These are phyloP conservation scores for Indicator indicator DNA, from an alignment of 2,113 vertebrate genomes.

Conservation along the genomic window DNA sequence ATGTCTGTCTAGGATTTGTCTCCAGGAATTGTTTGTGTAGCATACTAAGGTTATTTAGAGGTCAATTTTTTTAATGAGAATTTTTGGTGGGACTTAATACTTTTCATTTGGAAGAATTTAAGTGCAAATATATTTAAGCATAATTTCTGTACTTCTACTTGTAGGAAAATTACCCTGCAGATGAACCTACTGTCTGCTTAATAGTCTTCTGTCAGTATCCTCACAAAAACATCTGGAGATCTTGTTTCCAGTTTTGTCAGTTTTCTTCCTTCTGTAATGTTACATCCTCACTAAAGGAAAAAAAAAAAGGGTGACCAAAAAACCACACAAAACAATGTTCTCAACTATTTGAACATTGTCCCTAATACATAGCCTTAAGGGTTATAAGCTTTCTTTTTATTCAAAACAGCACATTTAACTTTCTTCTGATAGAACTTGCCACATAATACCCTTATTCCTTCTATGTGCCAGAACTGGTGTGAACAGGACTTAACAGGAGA, in stretches of 20 bases:
- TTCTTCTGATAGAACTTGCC: not conserved
- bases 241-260: not conserved
- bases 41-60: not conserved
- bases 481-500: not conserved
- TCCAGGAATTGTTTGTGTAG: not conserved
- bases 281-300: not conserved
- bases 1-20: not conserved
- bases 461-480: not conserved
- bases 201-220: not conserved
- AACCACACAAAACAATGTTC: not conserved
- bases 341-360: not conserved
- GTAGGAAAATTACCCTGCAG: not conserved
- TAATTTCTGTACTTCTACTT: not conserved
- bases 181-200: not conserved
- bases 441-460: not conserved
- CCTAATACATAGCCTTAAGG: not conserved
- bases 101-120: not conserved
- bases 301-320: no score
- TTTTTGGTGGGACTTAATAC: not conserved
- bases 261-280: not conserved
- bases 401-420: not conserved
- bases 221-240: not conserved
- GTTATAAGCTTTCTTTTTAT: not conserved
- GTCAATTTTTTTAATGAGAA: not conserved
- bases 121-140: not conserved